Base-by-base conservation (phyloP, 1,140 invertebrate genomes). In the Ctenoplectra terminalis region DNA sequence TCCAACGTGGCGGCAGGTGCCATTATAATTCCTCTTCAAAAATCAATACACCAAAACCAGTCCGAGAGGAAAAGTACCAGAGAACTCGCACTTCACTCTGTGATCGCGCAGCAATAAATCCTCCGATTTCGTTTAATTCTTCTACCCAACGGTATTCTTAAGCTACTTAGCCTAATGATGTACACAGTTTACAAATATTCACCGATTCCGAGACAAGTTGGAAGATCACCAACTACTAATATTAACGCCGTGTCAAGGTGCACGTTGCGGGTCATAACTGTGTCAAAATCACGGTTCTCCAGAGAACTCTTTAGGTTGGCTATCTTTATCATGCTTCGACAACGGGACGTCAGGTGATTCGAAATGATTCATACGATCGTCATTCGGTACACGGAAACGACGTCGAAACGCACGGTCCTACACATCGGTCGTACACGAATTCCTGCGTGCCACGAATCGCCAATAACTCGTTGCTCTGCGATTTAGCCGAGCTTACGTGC, bases 1-100 rank as follows among this genome's bases (percentile, higher is more conserved):
- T 93, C 91, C 37, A 93, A 63, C 6, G 87, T 89, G 23, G 86
- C 92, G 1, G 91, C 87, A 2, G 92, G 92, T 40, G 93, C 91
- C 93, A 93, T 94, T 67, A 50, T n/a, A 54, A 23, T 9, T 37
- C 9, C 15, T 13, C 6, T 5, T 40, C 9, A 5, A 9, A 40
- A 9, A 40, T 40, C 40, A 9, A 40, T 5, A 9, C 40, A 9
- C 40, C 40, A 40, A 4, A 40, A 40, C 4, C 4, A 40, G 40
- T 40, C 9, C 4, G 9, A 40, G 9, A 40, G n/a, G n/a, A 40
- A 5, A 40, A 40, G 9, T 40, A 40, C 40, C 9, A 9, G 40
- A 60, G 26, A 2, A 13, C 3, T 60, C 26, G 13, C 58, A 20
- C 29, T 34, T 60, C 26, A 40, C 13, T 31, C 58, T 9, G 29